A percentile compares a stretch with the other conserved stretches of the same genome.
Conservation (phyloP, 2,797 vertebrate genomes). For the Meda fulgida region DNA sequence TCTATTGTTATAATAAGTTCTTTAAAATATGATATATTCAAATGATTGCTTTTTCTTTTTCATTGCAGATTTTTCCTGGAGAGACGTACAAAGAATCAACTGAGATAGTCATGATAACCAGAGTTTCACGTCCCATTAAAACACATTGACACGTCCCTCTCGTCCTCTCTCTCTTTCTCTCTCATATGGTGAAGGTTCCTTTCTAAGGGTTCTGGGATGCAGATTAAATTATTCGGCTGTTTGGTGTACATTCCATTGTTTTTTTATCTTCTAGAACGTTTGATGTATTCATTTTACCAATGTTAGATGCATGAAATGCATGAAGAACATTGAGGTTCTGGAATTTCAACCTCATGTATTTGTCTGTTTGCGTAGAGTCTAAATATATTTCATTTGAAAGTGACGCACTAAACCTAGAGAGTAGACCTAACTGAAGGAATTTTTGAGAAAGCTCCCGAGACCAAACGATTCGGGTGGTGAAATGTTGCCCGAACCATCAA, state of each 20-base stretch:
- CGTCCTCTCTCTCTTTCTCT: constrained; percentile 20
- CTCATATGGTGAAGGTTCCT: constrained; percentile 52
- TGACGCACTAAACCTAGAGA: constrained; percentile 36
- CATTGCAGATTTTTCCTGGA: constrained; percentile 55
- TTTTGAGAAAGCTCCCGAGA: background rate
- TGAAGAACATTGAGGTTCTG: background rate
- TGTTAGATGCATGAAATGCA: constrained; percentile 11
- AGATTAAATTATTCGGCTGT: constrained; percentile 65
- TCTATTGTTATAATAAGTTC: background rate
- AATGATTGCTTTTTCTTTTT: background rate
- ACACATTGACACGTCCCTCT: constrained; percentile 34
- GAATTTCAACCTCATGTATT: background rate
- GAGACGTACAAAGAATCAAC: constrained; percentile 51
- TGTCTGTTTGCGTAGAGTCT: constrained; percentile 16
- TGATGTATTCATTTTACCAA: constrained; percentile 24
- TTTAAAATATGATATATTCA: background rate
- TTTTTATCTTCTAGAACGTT: constrained; percentile 32
- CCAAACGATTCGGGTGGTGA: constrained; percentile 1
- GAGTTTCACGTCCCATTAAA: constrained; percentile 44
- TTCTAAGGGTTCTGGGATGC: constrained; percentile 51
- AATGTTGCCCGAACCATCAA: background rate
- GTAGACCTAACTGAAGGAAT: constrained; percentile 39
- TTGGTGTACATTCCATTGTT: constrained; percentile 55
- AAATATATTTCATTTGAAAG: constrained; percentile 25
- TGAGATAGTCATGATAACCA: constrained; percentile 52